Evolutionary conservation across 2,113 vertebrate genomes (phyloP).

Genomic region (Trichomycterus rosablanca): DNA sequence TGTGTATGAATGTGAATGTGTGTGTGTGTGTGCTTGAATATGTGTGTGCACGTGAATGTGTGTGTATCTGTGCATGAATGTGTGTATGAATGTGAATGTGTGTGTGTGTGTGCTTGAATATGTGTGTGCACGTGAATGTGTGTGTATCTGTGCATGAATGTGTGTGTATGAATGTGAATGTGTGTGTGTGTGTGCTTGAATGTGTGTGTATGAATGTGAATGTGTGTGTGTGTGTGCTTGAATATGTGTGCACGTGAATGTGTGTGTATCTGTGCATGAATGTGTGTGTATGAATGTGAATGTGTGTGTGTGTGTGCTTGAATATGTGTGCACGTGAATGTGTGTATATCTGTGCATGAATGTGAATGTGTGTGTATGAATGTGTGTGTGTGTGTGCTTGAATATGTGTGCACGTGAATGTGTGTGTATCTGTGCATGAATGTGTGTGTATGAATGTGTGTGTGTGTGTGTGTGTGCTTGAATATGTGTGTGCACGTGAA

Average conservation of each 20-base stretch:
- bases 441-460: too few relatives aligned
- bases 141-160: background rate
- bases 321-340: conserved; percentile 5
- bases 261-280: too few relatives aligned
- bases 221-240: background rate
- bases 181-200: conserved; percentile 22
- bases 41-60: background rate
- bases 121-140: background rate
- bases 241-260: conserved; percentile 5
- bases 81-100: conserved; percentile 10
- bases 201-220: background rate
- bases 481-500: conserved; percentile 7
- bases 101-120: conserved; percentile 21
- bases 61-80: background rate
- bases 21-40: conserved; percentile 16
- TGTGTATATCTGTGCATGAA: too few relatives aligned
- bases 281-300: background rate
- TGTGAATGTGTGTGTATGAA: too few relatives aligned
- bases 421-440: too few relatives aligned
- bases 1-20: conserved; percentile 19
- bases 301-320: background rate
- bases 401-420: conserved; percentile 5
- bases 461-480: background rate
- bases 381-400: background rate
- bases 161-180: conserved; percentile 10